Evolutionary conservation across 1,140 invertebrate species (phyloP).

Genomic region (Solenopsis invicta): DNA sequence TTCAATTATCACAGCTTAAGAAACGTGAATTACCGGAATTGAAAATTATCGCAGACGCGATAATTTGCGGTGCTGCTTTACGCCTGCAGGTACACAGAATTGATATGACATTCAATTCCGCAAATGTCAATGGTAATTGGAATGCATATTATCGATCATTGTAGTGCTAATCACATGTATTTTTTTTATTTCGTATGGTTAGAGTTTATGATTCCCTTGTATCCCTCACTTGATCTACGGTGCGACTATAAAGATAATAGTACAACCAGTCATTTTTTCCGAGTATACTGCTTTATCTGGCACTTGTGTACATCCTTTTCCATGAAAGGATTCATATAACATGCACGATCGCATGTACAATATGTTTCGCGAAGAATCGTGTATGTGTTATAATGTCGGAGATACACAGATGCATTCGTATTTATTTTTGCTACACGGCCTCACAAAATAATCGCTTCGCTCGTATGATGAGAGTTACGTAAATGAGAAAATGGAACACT

Average conservation of each 20-base stretch:
- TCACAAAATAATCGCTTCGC: constrained; percentile 44
- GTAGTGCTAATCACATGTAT: neutral
- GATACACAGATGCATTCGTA: constrained; percentile 11
- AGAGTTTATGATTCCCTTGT: constrained; percentile 14
- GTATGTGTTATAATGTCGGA: neutral
- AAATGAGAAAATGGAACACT: constrained; percentile 50
- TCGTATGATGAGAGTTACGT: constrained; percentile 4
- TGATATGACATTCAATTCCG: constrained; percentile 55
- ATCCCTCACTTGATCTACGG: neutral
- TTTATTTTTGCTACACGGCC: constrained; percentile 26
- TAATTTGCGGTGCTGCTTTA: constrained; percentile 29
- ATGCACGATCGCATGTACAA: neutral
- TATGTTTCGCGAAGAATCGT: constrained; percentile 2
- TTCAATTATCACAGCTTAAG: constrained; percentile 1
- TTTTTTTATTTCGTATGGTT: constrained; percentile 28
- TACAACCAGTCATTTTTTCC: constrained; percentile 10
- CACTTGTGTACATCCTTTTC: constrained; percentile 1
- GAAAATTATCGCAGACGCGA: neutral
- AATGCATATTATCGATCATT: constrained; percentile 46
- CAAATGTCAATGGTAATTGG: constrained; percentile 60
- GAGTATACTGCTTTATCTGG: neutral
- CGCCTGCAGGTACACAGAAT: constrained; percentile 39
- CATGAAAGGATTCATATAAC: neutral
- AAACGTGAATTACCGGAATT: constrained; percentile 24
- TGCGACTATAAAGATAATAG: constrained; percentile 1